Evolutionary conservation across 2,113 vertebrate species (phyloP).

Genomic region (Pipra filicauda): DNA sequence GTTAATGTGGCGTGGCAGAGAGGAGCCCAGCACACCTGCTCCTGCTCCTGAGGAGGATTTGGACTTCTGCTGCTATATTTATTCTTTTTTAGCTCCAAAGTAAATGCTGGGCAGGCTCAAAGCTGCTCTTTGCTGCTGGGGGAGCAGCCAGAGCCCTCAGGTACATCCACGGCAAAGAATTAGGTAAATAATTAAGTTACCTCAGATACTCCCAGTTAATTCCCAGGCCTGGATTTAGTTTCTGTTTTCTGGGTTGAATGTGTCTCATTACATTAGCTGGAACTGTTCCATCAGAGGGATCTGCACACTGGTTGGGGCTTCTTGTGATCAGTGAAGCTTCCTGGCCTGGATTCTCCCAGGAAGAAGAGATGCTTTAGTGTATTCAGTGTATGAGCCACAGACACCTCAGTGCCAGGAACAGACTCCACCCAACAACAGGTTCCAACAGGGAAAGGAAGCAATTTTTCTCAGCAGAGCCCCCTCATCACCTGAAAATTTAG

Average conservation of each 20-base stretch:
- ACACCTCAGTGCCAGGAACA: not conserved
- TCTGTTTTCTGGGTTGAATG: not conserved
- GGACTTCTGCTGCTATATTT: conserved; percentile 44
- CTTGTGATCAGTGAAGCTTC: conserved; percentile 4
- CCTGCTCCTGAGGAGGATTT: conserved; percentile 39
- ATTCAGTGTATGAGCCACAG: not conserved
- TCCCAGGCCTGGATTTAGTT: conserved; percentile 29
- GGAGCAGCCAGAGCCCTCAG: conserved; percentile 4
- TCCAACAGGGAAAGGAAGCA: not conserved
- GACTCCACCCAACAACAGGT: not conserved
- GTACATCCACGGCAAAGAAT: conserved; percentile 17
- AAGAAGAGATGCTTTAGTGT: not conserved
- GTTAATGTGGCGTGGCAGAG: conserved; percentile 14
- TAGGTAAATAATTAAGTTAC: conserved; percentile 47
- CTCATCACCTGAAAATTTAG: not conserved
- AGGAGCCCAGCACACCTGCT: conserved; percentile 51
- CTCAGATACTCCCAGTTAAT: conserved; percentile 55
- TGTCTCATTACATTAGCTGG: conserved; percentile 29
- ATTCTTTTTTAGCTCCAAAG: not conserved
- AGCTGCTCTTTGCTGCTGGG: conserved; percentile 26
- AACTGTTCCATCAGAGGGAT: conserved; percentile 24
- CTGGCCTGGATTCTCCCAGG: conserved; percentile 3
- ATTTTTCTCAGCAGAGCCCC: not conserved
- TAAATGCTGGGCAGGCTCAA: not conserved
- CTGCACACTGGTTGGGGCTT: not conserved